Evolutionary conservation across 2,797 vertebrate genomes (phyloP).

Genomic region (Poeciliopsis gracilis): DNA sequence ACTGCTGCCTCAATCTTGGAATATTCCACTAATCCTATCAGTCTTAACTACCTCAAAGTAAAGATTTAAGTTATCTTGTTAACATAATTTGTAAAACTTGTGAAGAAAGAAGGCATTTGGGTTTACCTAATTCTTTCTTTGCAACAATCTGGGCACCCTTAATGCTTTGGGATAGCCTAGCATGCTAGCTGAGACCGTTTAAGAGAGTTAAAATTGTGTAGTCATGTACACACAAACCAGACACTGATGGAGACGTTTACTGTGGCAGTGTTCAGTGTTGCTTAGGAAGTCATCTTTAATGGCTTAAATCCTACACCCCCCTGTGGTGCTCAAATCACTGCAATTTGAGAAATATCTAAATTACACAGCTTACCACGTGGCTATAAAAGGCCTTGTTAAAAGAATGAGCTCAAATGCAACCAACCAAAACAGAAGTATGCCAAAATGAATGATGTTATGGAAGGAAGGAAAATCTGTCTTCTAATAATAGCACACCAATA

Average conservation of each 20-base stretch:
- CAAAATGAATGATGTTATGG: slow-evolving; percentile 72
- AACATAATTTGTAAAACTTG: not conserved
- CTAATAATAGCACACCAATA: slow-evolving; percentile 70
- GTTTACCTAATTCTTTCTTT: not conserved
- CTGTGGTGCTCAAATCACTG: slow-evolving; percentile 51
- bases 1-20: not conserved
- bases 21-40: not conserved
- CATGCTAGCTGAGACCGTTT: too few relatives aligned
- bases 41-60: not conserved
- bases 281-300: slow-evolving; percentile 52
- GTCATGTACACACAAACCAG: not conserved
- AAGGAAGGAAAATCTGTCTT: slow-evolving; percentile 62
- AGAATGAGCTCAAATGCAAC: slow-evolving; percentile 71
- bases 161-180: not conserved
- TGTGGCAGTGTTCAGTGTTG: slow-evolving; percentile 12
- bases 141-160: not conserved
- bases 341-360: slow-evolving; percentile 72
- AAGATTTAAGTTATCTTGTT: not conserved
- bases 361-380: slow-evolving; percentile 63
- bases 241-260: slow-evolving; percentile 2
- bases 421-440: slow-evolving; percentile 72
- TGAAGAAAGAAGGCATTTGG: too few relatives aligned
- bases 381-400: slow-evolving; percentile 70
- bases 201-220: not conserved
- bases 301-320: slow-evolving; percentile 51